These are phyloP conservation scores for Nebria salina DNA, from an alignment of 2,888 invertebrate species.

Conservation along the genomic window DNA sequence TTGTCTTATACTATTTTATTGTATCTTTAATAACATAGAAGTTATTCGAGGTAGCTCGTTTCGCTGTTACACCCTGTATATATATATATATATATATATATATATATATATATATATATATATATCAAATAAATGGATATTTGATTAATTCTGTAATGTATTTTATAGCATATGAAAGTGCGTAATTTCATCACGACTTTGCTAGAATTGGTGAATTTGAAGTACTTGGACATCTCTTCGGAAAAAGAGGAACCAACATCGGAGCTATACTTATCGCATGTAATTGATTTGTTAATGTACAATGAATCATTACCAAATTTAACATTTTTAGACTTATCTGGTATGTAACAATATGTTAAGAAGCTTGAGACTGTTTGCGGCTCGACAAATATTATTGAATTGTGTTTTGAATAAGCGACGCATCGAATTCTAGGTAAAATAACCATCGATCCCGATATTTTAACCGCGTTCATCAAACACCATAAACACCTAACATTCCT, in stretches of 20 bases:
- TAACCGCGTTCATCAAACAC: constrained; percentile 11
- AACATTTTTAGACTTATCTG: constrained; percentile 72
- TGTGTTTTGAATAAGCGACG: background rate
- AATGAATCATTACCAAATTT: constrained; percentile 66
- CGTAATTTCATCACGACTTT: constrained; percentile 31
- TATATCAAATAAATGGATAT: no score
- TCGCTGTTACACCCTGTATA: no score
- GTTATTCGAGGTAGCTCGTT: no score
- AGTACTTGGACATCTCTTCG: constrained; percentile 69
- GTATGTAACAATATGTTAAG: constrained; percentile 54
- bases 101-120: no score
- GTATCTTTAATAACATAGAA: no score
- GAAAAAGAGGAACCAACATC: constrained; percentile 59
- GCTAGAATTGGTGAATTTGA: constrained; percentile 56
- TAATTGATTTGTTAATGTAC: constrained; percentile 61
- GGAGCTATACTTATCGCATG: constrained; percentile 36
- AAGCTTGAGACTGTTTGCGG: background rate
- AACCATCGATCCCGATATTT: constrained; percentile 27
- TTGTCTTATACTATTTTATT: no score
- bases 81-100: no score
- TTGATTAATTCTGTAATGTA: no score
- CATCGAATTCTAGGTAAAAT: constrained; percentile 25
- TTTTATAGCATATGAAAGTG: constrained; percentile 24
- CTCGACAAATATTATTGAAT: constrained; percentile 4
- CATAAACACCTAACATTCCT: constrained; percentile 34